These are phyloP conservation scores for Diglossa cyanea DNA, from an alignment of 2,797 vertebrate species.

Conservation along the genomic window DNA sequence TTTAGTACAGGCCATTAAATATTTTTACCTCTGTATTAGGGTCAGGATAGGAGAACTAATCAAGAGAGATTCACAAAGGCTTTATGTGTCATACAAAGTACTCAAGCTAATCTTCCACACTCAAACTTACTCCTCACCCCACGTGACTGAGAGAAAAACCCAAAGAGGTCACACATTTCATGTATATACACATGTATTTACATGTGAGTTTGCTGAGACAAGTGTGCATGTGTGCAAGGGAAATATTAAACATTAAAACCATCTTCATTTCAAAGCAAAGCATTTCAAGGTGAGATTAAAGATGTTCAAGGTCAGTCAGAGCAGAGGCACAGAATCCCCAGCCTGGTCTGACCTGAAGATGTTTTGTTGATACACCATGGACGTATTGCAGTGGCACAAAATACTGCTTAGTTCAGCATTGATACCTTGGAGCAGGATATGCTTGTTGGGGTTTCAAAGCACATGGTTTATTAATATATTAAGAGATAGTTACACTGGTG, in stretches of 20 bases:
- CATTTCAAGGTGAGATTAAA: neutral
- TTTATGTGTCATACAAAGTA: conserved; percentile 22
- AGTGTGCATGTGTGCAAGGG: neutral
- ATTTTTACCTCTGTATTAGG: conserved; percentile 49
- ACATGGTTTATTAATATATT: neutral
- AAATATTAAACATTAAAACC: neutral
- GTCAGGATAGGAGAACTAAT: conserved; percentile 19
- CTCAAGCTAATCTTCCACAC: neutral
- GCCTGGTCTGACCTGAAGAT: neutral
- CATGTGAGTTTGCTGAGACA: neutral
- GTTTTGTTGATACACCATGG: neutral
- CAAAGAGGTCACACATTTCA: neutral
- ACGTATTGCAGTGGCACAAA: neutral
- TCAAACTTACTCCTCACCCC: neutral
- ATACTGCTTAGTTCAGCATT: neutral
- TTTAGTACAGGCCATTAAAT: conserved; percentile 27
- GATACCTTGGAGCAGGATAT: neutral
- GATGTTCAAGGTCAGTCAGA: neutral
- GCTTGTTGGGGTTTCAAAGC: neutral
- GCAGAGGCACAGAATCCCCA: neutral
- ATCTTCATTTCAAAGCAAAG: neutral
- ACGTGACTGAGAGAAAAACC: neutral
- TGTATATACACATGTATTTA: neutral
- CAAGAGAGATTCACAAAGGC: neutral
- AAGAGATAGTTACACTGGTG: neutral